A percentile compares a stretch with the other conserved stretches of the same genome.
Conservation (phyloP, 2,888 invertebrate genomes). For the Omphaloscelis lunosa region DNA sequence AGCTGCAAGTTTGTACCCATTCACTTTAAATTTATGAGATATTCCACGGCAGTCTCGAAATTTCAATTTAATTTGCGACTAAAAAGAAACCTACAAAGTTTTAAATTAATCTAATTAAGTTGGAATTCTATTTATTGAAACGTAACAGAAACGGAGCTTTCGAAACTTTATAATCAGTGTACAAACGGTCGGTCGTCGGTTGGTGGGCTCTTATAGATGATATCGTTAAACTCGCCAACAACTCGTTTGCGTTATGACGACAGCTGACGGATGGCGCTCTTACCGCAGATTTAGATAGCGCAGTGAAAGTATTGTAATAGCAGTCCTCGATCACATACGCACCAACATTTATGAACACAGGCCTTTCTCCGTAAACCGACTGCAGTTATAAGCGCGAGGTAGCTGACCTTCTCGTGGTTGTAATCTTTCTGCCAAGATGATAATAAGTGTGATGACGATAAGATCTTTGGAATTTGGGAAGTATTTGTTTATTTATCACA, state of each 20-base stretch:
- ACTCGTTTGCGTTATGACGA: constrained; percentile 19
- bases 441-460: background rate
- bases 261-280: constrained; percentile 28
- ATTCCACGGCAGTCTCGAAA: background rate
- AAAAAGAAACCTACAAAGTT: background rate
- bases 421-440: background rate
- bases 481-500: no score
- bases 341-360: background rate
- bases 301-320: constrained; percentile 51
- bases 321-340: constrained; percentile 25
- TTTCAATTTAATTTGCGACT: background rate
- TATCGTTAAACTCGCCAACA: constrained; percentile 20
- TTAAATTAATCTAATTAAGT: constrained; percentile 9
- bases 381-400: background rate
- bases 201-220: constrained; percentile 10
- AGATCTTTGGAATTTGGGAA: background rate
- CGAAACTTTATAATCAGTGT: constrained; percentile 55
- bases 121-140: constrained; percentile 11
- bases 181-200: background rate
- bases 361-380: constrained; percentile 33
- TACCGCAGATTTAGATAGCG: constrained; percentile 24
- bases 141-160: constrained; percentile 18
- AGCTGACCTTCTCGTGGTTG: no score
- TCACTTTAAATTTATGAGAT: background rate
- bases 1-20: constrained; percentile 16